phyloP scores from a whole-genome alignment of 2,888 invertebrate species.

The Endomychus coccineus region DNA sequence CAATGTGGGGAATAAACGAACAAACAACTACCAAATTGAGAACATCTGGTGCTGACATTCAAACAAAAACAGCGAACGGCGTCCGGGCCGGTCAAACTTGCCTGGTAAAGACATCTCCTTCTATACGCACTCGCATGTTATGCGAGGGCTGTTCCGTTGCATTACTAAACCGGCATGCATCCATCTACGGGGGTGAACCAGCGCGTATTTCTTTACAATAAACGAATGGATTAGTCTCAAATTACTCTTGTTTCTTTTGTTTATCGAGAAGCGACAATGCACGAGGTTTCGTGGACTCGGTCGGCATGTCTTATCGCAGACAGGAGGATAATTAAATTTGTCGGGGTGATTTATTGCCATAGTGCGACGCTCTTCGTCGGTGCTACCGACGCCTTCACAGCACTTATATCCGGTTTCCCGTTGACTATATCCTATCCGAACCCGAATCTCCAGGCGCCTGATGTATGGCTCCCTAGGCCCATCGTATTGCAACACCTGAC shows the following conservation, averaged over 20 bases:
- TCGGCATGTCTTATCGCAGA: conserved; percentile 46
- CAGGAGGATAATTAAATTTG: conserved; percentile 54
- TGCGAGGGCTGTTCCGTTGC: conserved; percentile 4
- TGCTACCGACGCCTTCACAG: conserved; percentile 30
- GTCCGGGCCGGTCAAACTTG: conserved; percentile 43
- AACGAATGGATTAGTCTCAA: neutral
- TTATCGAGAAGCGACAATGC: no score
- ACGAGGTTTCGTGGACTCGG: no score
- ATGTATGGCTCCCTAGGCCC: conserved; percentile 42
- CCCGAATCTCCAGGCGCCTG: conserved; percentile 37
- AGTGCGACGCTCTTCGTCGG: conserved; percentile 23
- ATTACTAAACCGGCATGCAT: neutral
- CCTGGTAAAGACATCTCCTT: conserved; percentile 38
- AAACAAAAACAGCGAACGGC: conserved; percentile 40
- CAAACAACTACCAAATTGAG: conserved; percentile 42
- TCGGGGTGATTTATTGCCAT: conserved; percentile 49
- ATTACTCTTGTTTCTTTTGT: no score
- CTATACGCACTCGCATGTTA: conserved; percentile 26
- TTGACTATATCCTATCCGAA: conserved; percentile 36
- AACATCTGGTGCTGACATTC: conserved; percentile 50
- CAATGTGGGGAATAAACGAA: conserved; percentile 33
- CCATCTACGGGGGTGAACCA: conserved; percentile 21
- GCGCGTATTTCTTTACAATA: neutral
- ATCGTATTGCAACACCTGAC: conserved; percentile 26
- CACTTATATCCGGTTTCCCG: conserved; percentile 39